A percentile compares a stretch with the other conserved stretches of the same genome.
Evolutionary conservation across 2,113 vertebrate genomes (phyloP).

Genomic region (pig (Sus scrofa)): DNA sequence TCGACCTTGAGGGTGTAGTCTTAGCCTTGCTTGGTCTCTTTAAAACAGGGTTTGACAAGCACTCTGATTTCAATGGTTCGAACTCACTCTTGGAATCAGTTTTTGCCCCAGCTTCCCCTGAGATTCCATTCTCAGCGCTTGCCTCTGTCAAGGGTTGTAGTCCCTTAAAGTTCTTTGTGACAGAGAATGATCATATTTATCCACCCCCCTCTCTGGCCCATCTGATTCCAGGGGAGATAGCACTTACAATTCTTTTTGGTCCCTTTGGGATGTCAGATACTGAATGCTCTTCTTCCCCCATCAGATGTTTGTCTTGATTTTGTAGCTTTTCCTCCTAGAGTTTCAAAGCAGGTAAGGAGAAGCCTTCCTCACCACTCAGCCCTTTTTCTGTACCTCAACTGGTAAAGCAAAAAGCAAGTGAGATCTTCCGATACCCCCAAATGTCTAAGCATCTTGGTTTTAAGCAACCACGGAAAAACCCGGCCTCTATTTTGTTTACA

Average conservation of each 20-base stretch:
- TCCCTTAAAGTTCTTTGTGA: slow-evolving; percentile 71
- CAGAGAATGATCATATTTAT: slow-evolving; percentile 47
- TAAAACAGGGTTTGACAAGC: slow-evolving; percentile 32
- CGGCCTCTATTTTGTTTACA: slow-evolving; percentile 57
- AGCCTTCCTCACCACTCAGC: slow-evolving; percentile 31
- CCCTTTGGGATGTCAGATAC: slow-evolving; percentile 54
- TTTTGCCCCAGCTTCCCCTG: slow-evolving; percentile 3
- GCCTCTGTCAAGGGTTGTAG: slow-evolving; percentile 49
- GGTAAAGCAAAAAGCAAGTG: slow-evolving; percentile 50
- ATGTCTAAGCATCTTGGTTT: slow-evolving; percentile 56
- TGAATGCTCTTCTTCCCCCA: slow-evolving; percentile 36
- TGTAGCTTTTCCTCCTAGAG: slow-evolving; percentile 64
- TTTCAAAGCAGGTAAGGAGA: slow-evolving; percentile 73
- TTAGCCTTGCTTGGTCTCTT: not conserved
- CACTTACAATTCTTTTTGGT: slow-evolving; percentile 33
- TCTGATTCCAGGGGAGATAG: slow-evolving; percentile 64
- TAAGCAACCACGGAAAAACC: not conserved
- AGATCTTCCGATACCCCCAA: not conserved
- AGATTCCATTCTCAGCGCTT: slow-evolving; percentile 35
- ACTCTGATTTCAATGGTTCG: not conserved
- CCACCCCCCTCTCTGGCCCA: not conserved
- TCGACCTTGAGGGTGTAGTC: not conserved
- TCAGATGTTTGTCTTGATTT: slow-evolving; percentile 70
- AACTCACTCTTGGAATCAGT: slow-evolving; percentile 33
- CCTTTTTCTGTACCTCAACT: not conserved